These are phyloP conservation scores for Calliopsis andreniformis DNA, from an alignment of 1,140 invertebrate species.

Conservation along the genomic window DNA sequence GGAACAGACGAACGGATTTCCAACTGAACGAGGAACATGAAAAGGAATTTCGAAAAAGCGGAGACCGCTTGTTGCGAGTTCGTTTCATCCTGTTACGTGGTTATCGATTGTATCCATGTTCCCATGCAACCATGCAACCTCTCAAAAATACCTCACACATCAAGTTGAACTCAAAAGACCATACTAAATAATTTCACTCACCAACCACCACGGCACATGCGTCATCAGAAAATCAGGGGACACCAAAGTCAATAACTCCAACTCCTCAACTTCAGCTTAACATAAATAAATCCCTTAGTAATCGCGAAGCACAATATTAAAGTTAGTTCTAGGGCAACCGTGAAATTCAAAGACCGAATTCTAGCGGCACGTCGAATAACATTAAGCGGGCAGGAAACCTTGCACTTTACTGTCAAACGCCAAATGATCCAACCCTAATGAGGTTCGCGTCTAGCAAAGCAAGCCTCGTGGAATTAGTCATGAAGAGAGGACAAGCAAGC, in stretches of 20 bases:
- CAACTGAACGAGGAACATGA: neutral
- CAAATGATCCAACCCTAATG: slow-evolving; percentile 24
- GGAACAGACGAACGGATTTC: neutral
- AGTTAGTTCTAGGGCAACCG: neutral
- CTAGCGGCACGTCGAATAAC: neutral
- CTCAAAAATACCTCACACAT: too few relatives aligned
- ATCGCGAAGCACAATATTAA: slow-evolving; percentile 3
- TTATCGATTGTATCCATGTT: slow-evolving; percentile 21
- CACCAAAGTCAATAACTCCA: too few relatives aligned
- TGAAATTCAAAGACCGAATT: neutral
- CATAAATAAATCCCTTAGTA: too few relatives aligned
- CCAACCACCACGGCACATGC: too few relatives aligned
- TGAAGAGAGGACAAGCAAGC: neutral
- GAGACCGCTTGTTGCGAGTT: slow-evolving; percentile 19
- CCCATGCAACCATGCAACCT: too few relatives aligned
- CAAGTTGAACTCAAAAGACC: too few relatives aligned
- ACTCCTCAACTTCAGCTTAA: too few relatives aligned
- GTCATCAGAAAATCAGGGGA: too few relatives aligned
- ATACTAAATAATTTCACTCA: too few relatives aligned
- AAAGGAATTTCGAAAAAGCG: slow-evolving; percentile 20
- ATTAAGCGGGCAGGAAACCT: neutral
- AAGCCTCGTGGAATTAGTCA: slow-evolving; percentile 11
- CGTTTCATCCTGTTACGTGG: slow-evolving; percentile 16
- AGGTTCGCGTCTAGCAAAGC: neutral
- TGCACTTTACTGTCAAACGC: slow-evolving; percentile 6